Base-by-base conservation (phyloP, 1,140 invertebrate species). In the Agrypnia vestita region DNA sequence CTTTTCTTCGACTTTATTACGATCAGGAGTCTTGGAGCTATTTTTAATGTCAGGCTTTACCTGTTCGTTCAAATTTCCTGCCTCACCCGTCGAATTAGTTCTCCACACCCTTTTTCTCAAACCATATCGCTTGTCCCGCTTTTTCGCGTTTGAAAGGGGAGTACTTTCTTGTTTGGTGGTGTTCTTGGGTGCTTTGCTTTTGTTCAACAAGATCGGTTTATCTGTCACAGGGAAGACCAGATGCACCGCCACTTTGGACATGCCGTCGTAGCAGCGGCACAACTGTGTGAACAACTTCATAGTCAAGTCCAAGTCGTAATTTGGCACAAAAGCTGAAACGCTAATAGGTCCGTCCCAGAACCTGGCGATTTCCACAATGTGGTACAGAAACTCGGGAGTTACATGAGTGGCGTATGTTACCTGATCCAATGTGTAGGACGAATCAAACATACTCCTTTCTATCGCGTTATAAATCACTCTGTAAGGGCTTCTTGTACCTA, bases 301-400 rank as follows among this genome's bases (percentile, higher is more conserved):
- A 7, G 92, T 90, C 25, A 92, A 84, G 49, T 90, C 90, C 64
- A 93, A 89, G 84, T 95, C 94, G 76, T 90, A 89, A 72, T 92
- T 91, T 0, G 94, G 94, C 15, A 93, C 92, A 86, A 94, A 96
- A 1, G 94, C 90, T 10, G 94, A 90, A 0, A 96, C 87, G 83
- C 94, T 95, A 6, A 96, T 89, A 0, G 93, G 93, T 3, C 94
- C 95, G 80, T 95, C 92, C 95, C 94, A 94, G 82, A 90, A 85
- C 83, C 86, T 89, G 1, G 92, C 91, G n/a, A 96, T 90, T 85
- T 94, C 93, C 10, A 91, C 90, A 13, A 95, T 86, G 80, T 94
- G 93, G 80, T 93, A 92, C 51, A 95, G 87, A 87, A 94, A 94
- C 85, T 95, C 94, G 0, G 92, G 92, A 0, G 94, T 94, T 0